Evolutionary conservation across 2,797 vertebrate species (phyloP).

Genomic region (Sitta carolinensis): DNA sequence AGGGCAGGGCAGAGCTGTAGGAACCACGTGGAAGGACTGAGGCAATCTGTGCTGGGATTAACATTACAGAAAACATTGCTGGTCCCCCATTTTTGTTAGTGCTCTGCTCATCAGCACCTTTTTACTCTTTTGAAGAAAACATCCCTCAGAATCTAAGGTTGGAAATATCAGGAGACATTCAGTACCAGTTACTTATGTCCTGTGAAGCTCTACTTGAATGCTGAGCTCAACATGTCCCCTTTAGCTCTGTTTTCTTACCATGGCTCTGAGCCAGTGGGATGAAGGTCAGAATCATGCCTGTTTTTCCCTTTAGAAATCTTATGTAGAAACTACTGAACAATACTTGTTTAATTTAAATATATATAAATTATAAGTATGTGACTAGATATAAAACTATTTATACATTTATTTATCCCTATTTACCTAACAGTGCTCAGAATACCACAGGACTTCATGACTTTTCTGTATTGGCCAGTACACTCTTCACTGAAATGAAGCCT

Average conservation of each 20-base stretch:
- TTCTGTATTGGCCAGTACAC: background rate
- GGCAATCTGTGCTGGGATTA: background rate
- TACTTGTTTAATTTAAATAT: background rate
- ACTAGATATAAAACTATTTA: background rate
- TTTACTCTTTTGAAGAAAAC: background rate
- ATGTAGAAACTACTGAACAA: background rate
- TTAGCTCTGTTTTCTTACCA: background rate
- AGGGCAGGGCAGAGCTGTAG: background rate
- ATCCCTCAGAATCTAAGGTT: background rate
- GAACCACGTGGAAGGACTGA: background rate
- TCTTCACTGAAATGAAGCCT: background rate
- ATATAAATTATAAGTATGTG: background rate
- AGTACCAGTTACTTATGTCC: background rate
- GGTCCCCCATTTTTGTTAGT: background rate
- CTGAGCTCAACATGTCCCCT: background rate
- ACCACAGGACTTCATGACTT: background rate
- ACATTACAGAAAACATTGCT: background rate
- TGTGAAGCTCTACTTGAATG: background rate
- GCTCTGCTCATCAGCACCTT: background rate
- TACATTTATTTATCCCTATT: background rate
- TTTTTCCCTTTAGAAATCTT: background rate
- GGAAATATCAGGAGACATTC: background rate
- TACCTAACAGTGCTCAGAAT: background rate
- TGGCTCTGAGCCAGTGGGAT: background rate
- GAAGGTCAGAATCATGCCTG: background rate